Evolutionary conservation across 2,888 invertebrate genomes (phyloP).

Genomic region (Anorthoa munda): DNA sequence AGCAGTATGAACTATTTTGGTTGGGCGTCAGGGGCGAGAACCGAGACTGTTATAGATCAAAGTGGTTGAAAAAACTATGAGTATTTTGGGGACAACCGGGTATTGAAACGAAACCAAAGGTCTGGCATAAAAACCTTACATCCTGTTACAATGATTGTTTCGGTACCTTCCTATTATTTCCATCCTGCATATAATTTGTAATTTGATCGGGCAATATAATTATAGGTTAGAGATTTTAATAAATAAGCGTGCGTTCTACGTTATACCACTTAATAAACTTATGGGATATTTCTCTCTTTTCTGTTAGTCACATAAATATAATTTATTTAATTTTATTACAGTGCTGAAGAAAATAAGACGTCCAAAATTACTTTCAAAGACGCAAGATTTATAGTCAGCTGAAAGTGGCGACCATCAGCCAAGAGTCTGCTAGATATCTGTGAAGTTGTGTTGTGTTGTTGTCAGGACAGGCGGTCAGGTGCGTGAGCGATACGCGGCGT

Average conservation of each 20-base stretch:
- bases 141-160: no score
- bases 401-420: neutral
- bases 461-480: neutral
- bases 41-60: neutral
- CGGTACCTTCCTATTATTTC: no score
- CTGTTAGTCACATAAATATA: neutral
- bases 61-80: no score
- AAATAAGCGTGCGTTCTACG: no score
- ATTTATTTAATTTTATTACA: constrained; percentile 3
- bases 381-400: neutral
- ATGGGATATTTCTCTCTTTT: neutral
- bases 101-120: neutral
- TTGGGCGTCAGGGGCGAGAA: neutral
- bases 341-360: neutral
- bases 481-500: neutral
- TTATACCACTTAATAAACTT: no score
- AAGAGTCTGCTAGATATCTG: neutral
- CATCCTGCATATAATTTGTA: no score
- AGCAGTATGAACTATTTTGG: neutral
- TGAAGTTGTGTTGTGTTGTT: neutral
- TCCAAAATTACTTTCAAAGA: constrained; percentile 1
- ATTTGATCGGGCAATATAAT: no score
- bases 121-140: no score
- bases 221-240: no score
- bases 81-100: neutral